Conservation (phyloP, 2,888 invertebrate genomes). For the Melanostoma mellinum region DNA sequence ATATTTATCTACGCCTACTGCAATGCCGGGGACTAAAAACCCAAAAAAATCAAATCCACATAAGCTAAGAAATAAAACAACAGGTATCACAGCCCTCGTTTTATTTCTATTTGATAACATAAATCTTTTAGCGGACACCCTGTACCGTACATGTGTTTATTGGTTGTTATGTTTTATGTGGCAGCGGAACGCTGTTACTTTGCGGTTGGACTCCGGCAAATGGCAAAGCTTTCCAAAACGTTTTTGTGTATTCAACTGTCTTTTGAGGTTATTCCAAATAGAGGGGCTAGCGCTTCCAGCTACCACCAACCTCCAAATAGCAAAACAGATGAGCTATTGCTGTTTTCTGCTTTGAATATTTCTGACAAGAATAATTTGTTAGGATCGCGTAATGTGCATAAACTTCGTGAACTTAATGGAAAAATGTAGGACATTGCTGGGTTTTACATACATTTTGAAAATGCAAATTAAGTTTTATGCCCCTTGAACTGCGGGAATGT, state of each 20-base stretch:
- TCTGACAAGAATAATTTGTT: constrained; percentile 49
- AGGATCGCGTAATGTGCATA: constrained; percentile 33
- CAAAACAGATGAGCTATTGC: constrained; percentile 46
- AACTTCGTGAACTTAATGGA: constrained; percentile 28
- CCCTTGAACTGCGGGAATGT: background rate
- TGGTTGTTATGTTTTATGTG: constrained; percentile 46
- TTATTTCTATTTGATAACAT: no score
- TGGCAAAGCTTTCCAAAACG: constrained; percentile 39
- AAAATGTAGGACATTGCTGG: constrained; percentile 27
- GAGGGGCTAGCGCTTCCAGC: background rate
- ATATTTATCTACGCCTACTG: no score
- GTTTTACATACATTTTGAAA: constrained; percentile 38
- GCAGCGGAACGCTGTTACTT: constrained; percentile 43
- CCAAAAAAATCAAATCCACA: no score
- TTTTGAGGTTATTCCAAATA: constrained; percentile 53
- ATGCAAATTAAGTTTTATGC: constrained; percentile 34
- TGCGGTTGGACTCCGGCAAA: constrained; percentile 60
- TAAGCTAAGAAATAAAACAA: no score
- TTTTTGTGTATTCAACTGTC: constrained; percentile 54
- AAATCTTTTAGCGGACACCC: no score
- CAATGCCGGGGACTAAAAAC: no score
- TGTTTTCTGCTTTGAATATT: constrained; percentile 35
- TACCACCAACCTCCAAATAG: background rate
- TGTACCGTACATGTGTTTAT: constrained; percentile 30
- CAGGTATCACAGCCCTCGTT: no score